Base-by-base conservation (phyloP, 1,140 invertebrate species). In the Zaprionus inermis region DNA sequence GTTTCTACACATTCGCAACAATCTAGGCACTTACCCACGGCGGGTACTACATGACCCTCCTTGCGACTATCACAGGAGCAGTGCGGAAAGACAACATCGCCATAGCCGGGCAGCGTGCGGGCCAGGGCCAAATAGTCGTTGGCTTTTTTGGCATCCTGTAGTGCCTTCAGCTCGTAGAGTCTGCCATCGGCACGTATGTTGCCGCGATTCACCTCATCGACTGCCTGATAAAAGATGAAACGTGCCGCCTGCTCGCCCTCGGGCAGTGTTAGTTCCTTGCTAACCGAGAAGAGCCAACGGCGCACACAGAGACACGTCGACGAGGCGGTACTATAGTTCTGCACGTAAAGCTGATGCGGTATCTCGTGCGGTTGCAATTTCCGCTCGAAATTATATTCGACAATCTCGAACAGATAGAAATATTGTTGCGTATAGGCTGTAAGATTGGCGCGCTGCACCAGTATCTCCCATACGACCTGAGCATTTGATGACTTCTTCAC, bases 321-420 rank as follows among this genome's bases (percentile, higher is more conserved):
- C 28, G 97, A 98, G 22, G 98, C 98, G n/a, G 98, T 99, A 72
- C 97, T 98, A 91, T 99, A 99, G 93, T 99, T 99, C 93, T 99
- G 98, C 78, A 99, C 98, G 92, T 99, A 99, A 55, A 99, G 94
- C 83, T 98, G 98, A 93, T 99, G 98, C 0, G 98, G 98, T 76
- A 98, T 97, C 93, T 99, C 99, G 90, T 97, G 96, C 2, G 97
- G 95, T 80, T 97, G 96, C 55, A 99, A 93, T 93, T 99, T 99
- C 58, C 99, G 95, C 93, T 99, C 98, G 93, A 98, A 98, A 93
- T 97, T 97, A 91, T 98, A 98, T 91, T 99, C 98, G 54, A 99
- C 97, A 82, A 99, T 99, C 94, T 99, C 98, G 94, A 99, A 99
- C 30, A 99, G 94, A 89, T 98, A 98, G 94, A 99, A 99, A 93